These are phyloP conservation scores for Xestoiulus laeticollis DNA, from an alignment of 2,888 invertebrate genomes.

Conservation along the genomic window DNA sequence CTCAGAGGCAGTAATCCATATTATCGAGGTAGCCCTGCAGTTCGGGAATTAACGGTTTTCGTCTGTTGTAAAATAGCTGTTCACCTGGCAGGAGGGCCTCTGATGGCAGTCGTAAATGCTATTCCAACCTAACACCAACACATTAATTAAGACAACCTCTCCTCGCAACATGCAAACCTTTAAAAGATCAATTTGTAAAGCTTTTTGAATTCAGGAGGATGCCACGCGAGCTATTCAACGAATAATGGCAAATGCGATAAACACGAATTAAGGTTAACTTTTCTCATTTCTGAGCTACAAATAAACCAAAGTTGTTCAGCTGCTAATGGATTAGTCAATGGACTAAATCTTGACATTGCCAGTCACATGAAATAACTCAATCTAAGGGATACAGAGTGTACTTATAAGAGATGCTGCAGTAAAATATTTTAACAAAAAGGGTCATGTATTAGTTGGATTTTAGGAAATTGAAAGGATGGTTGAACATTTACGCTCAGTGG, in stretches of 20 bases:
- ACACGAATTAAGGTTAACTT: no score
- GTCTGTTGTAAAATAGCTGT: not conserved
- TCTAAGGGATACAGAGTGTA: not conserved
- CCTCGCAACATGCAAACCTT: constrained; percentile 6
- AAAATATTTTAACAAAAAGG: no score
- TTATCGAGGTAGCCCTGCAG: not conserved
- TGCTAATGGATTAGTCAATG: no score
- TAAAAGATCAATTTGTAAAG: constrained; percentile 26
- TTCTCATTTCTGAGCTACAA: not conserved
- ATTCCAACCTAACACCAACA: not conserved
- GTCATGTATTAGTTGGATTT: no score
- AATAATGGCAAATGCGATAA: not conserved
- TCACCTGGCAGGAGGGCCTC: constrained; percentile 26
- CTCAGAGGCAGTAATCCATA: not conserved
- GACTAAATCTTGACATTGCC: not conserved
- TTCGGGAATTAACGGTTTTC: constrained; percentile 26
- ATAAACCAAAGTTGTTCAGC: not conserved
- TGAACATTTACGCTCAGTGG: no score
- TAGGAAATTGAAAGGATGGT: no score
- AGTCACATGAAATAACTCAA: not conserved
- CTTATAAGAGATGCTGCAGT: no score
- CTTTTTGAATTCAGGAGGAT: constrained; percentile 16
- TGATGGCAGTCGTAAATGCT: constrained; percentile 26
- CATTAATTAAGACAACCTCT: constrained; percentile 11
- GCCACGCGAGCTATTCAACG: not conserved